These are phyloP conservation scores for Vulpes ferrilata DNA, from an alignment of 2,113 vertebrate genomes.

Conservation along the genomic window DNA sequence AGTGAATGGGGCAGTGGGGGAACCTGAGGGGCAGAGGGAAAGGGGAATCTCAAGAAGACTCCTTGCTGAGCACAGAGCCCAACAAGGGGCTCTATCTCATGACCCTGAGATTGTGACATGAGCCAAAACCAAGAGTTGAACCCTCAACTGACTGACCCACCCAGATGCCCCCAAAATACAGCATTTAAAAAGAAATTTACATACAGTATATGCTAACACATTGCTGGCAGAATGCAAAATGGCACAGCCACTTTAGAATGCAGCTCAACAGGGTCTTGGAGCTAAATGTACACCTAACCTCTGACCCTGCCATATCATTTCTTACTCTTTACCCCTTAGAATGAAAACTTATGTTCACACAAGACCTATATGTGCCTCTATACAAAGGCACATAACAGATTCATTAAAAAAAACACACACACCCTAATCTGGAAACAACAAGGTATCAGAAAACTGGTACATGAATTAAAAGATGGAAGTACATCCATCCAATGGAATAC, in stretches of 20 bases:
- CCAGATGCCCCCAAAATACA: not conserved
- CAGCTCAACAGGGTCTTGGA: not conserved
- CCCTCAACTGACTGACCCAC: not conserved
- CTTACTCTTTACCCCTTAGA: not conserved
- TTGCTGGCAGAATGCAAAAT: not conserved
- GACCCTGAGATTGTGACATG: not conserved
- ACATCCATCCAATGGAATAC: not conserved
- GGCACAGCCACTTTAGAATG: not conserved
- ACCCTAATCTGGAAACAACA: not conserved
- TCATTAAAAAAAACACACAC: not conserved
- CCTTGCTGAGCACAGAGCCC: not conserved
- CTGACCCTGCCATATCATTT: not conserved
- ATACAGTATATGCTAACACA: not conserved
- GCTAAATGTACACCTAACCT: accelerated
- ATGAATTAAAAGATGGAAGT: not conserved
- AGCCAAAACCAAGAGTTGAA: not conserved
- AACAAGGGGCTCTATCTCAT: not conserved
- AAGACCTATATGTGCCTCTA: not conserved
- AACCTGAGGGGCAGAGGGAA: not conserved
- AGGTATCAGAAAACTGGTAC: not conserved
- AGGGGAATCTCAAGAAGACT: not conserved
- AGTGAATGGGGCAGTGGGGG: not conserved
- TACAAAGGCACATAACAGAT: not conserved
- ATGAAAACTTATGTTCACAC: not conserved
- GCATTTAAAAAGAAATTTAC: not conserved